Conservation (phyloP, 92 coral and sea anemone species). For the Anthopleura xanthogrammica region DNA sequence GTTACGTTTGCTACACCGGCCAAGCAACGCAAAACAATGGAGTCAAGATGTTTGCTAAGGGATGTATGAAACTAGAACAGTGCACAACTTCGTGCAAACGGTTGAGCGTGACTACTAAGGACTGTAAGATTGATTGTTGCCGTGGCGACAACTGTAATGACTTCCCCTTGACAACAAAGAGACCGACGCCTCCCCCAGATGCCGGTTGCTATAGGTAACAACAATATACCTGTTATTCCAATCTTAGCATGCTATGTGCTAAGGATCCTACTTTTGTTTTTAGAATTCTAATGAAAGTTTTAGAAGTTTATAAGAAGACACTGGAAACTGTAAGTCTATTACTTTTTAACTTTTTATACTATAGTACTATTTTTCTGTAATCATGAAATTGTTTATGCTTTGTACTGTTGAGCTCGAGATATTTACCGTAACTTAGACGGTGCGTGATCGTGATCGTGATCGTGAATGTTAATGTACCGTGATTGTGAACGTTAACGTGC, state of each 20-base stretch:
- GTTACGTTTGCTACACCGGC: slow-evolving; percentile 11
- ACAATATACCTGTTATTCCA: neutral
- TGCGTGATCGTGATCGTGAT: too few relatives aligned
- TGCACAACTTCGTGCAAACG: slow-evolving; percentile 12
- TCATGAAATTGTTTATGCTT: neutral
- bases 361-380: neutral
- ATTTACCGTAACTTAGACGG: too few relatives aligned
- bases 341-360: neutral
- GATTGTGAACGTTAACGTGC: too few relatives aligned
- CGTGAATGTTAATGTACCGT: too few relatives aligned
- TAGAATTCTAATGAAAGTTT: neutral
- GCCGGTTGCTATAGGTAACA: neutral
- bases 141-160: slow-evolving; percentile 4
- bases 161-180: neutral
- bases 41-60: slow-evolving; percentile 16
- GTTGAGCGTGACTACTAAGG: neutral
- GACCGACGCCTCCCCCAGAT: neutral
- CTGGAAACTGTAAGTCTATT: neutral
- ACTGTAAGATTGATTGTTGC: slow-evolving; percentile 20
- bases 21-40: slow-evolving; percentile 3
- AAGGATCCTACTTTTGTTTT: neutral
- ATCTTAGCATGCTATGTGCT: too few relatives aligned
- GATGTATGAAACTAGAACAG: slow-evolving; percentile 17
- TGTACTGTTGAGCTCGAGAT: too few relatives aligned
- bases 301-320: neutral